A percentile compares a stretch with the other conserved stretches of the same genome.
phyloP scores from a whole-genome alignment of 2,888 invertebrate species.

The Hermaeophaga mercurialis region DNA sequence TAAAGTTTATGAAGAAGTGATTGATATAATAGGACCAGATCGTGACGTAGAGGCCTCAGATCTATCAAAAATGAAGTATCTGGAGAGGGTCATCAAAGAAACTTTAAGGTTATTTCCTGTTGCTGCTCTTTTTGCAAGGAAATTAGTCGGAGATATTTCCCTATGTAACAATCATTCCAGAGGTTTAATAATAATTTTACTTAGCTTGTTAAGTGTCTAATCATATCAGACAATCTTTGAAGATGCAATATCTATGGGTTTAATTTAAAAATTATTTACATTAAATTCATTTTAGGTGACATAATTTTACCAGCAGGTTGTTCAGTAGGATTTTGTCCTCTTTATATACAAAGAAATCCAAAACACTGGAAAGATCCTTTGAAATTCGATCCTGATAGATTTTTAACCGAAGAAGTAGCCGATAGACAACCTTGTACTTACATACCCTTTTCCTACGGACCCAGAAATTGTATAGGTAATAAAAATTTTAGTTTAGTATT shows the following conservation, averaged over 20 bases:
- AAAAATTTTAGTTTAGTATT: too few species aligned
- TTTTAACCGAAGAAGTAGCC: conserved; percentile 58
- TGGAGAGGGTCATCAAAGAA: conserved; percentile 43
- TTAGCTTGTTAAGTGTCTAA: too few species aligned
- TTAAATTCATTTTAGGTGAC: neutral
- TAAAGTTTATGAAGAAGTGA: conserved; percentile 40
- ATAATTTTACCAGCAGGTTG: neutral
- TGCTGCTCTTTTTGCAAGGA: conserved; percentile 31
- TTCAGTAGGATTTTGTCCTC: neutral
- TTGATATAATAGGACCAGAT: conserved; percentile 32
- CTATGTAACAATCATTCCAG: conserved; percentile 31
- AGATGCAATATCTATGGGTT: too few species aligned
- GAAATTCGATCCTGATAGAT: conserved; percentile 64
- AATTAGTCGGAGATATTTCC: conserved; percentile 33
- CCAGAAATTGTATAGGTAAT: conserved; percentile 14
- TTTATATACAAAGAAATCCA: conserved; percentile 52
- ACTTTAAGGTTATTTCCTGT: conserved; percentile 42
- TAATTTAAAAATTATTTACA: neutral
- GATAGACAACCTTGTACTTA: conserved; percentile 28
- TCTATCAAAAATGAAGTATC: conserved; percentile 37
- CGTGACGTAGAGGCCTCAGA: conserved; percentile 28
- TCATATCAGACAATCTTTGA: neutral
- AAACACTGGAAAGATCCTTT: conserved; percentile 63
- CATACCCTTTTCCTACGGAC: conserved; percentile 14
- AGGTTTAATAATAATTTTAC: too few species aligned